Conservation (phyloP, 92 coral and sea anemone genomes). For the Muricea muricata region DNA sequence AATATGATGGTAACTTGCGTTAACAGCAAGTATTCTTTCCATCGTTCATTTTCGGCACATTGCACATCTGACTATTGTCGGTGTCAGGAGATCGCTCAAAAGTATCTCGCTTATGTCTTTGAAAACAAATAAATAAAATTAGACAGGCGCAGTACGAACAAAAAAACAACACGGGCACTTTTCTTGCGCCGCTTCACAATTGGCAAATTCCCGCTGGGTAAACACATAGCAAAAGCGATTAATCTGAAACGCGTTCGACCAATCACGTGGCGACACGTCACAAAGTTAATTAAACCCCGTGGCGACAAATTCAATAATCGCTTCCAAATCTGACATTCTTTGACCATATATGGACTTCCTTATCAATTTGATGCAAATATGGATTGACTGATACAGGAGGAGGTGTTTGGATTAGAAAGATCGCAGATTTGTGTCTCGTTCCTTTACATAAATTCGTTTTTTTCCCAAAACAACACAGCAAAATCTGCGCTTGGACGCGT, state of each 20-base stretch:
- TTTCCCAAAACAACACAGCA: constrained; percentile 52
- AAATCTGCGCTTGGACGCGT: neutral
- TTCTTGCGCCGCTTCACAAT: too few relatives aligned
- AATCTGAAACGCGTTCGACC: neutral
- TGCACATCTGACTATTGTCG: too few relatives aligned
- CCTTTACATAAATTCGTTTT: neutral
- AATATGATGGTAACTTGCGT: too few relatives aligned
- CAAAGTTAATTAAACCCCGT: neutral
- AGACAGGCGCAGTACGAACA: too few relatives aligned
- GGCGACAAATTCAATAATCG: neutral
- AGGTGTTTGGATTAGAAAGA: constrained; percentile 8
- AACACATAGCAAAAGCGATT: neutral
- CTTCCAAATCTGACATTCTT: neutral
- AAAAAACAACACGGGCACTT: too few relatives aligned
- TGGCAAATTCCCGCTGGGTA: neutral
- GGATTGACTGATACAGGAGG: neutral
- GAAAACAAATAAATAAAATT: too few relatives aligned
- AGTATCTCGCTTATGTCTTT: too few relatives aligned
- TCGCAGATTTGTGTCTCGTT: neutral
- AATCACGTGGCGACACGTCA: neutral
- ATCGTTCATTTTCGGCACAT: too few relatives aligned
- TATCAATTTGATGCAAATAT: constrained; percentile 37
- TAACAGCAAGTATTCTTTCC: too few relatives aligned
- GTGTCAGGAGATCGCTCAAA: too few relatives aligned
- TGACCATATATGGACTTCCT: constrained; percentile 40